phyloP scores from a whole-genome alignment of 2,888 invertebrate genomes.

The Lysandra coridon region DNA sequence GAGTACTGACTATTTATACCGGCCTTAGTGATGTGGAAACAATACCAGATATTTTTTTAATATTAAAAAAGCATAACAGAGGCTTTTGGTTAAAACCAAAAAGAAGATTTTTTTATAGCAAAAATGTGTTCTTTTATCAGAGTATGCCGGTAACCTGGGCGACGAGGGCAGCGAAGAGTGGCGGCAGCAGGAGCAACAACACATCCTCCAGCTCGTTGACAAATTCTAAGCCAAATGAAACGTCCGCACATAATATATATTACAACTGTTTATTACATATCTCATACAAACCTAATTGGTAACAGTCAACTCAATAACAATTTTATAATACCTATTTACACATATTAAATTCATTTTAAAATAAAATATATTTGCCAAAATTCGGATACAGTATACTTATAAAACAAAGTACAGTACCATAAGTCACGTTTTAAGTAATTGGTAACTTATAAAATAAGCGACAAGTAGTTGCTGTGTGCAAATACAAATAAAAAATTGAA shows the following conservation, averaged over 20 bases:
- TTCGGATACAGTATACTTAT: not conserved
- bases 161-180: constrained; percentile 92
- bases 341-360: constrained; percentile 2
- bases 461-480: not conserved
- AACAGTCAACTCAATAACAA: constrained; percentile 55
- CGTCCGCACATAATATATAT: constrained; percentile 40
- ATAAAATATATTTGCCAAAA: not conserved
- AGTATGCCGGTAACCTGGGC: constrained; percentile 97
- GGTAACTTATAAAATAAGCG: not conserved
- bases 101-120: constrained; percentile 6
- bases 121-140: constrained; percentile 65
- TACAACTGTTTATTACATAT: constrained; percentile 31
- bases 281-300: constrained; percentile 37
- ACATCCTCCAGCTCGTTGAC: constrained; percentile 95
- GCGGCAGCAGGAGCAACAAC: constrained; percentile 93
- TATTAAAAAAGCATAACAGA: no score
- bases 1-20: no score
- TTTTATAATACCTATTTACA: constrained; percentile 39
- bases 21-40: no score
- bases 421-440: not conserved
- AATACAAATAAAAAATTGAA: not conserved
- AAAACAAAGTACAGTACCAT: not conserved
- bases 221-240: constrained; percentile 85
- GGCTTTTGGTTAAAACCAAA: not conserved
- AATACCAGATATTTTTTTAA: no score